Evolutionary conservation across 2,888 invertebrate species (phyloP), one percentile per base, ranked within the genome.

Genomic region (Nymphalis polychloros): DNA sequence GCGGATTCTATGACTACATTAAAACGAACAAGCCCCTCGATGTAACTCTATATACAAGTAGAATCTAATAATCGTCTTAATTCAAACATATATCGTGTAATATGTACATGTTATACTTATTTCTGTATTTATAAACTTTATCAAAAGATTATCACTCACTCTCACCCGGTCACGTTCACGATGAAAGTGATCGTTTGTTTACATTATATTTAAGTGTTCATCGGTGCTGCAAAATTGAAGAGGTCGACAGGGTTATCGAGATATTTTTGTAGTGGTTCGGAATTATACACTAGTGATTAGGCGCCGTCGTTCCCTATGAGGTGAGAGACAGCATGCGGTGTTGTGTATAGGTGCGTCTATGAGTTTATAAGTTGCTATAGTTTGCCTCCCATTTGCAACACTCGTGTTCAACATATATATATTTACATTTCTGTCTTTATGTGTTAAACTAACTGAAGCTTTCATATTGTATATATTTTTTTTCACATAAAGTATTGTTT

Each of bases 141-240:
- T n/a, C 8, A 6, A 6, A 7, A 8, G 49, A n/a, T n/a, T 19
- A n/a, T 19, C 20, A 23, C 20, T 10, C 0, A 0, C 5, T 52
- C 8, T 50, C n/a, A n/a, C 23, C 13, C 5, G 52, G 49, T 59
- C n/a, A 27, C 46, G 52, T 31, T 31, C 16, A 19, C 53, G 20
- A 19, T 62, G 41, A 59, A 49, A 27, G 47, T 46, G 27, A 31
- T 6, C 8, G 17, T 60, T n/a, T 47, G 47, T 63, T 67, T 59
- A 50, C 35, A 55, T 60, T 77, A 80, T 78, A 78, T 78, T 75
- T 79, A 83, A 83, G 88, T 89, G 87, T 89, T 86, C 83, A 86
- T 82, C 83, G 90, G 89, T 90, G 90, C 88, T 90, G 83, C 84
- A 76, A 84, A 85, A 84, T 84, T 84, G 76, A 81, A 76, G 79